Evolutionary conservation across 2,797 vertebrate genomes (phyloP).

Genomic region (Argentina silus): DNA sequence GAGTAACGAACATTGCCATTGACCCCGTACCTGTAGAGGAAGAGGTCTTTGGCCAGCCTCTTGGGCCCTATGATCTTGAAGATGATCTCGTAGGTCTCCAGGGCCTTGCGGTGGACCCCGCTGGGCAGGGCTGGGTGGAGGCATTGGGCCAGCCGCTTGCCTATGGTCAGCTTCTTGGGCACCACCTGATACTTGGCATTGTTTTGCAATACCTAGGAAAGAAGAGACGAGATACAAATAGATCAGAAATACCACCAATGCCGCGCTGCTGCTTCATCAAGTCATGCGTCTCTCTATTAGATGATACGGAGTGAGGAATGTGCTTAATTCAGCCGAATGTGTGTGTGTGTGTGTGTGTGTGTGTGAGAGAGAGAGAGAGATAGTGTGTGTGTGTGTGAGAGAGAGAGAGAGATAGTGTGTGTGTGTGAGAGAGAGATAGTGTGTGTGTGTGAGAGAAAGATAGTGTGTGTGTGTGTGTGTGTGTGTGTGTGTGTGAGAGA

Average conservation of each 20-base stretch:
- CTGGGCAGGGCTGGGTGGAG: slow-evolving; percentile 98
- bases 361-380: neutral
- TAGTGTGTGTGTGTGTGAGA: neutral
- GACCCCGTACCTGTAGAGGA: slow-evolving; percentile 91
- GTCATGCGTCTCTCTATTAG: too few species aligned
- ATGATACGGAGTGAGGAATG: neutral
- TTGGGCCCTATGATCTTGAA: slow-evolving; percentile 99
- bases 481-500: neutral
- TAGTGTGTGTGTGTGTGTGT: neutral
- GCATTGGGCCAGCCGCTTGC: slow-evolving; percentile 96
- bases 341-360: neutral
- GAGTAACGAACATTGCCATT: neutral
- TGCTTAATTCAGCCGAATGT: neutral
- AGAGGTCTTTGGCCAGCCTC: slow-evolving; percentile 97
- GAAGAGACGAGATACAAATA: neutral
- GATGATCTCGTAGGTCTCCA: slow-evolving; percentile 98
- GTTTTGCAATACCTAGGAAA: slow-evolving; percentile 91
- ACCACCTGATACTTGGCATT: slow-evolving; percentile 98
- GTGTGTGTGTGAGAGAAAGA: neutral
- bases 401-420: neutral
- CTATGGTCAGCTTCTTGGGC: slow-evolving; percentile 95
- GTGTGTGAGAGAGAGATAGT: neutral
- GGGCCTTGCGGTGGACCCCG: slow-evolving; percentile 96
- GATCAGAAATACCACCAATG: neutral
- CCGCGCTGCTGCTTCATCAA: too few species aligned